Conservation (phyloP, 2,888 invertebrate species). For the Mesoligia furuncula region DNA sequence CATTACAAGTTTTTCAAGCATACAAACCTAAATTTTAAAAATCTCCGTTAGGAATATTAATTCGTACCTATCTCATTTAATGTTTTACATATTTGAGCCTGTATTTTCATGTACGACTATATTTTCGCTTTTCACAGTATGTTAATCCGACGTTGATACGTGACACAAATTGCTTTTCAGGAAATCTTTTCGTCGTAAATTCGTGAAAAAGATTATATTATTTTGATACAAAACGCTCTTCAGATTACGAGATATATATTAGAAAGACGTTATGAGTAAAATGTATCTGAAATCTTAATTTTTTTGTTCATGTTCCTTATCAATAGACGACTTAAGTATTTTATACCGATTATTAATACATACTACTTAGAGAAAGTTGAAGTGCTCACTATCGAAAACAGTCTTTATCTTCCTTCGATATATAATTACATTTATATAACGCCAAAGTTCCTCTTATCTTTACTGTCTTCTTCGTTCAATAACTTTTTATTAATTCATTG, state of each 20-base stretch:
- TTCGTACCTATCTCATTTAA: neutral
- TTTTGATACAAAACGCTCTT: conserved; percentile 1
- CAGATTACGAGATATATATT: conserved; percentile 3
- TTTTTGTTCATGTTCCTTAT: neutral
- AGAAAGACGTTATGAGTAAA: neutral
- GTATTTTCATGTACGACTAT: conserved; percentile 1
- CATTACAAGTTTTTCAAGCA: neutral
- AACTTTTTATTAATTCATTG: too few relatives aligned
- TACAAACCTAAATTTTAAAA: neutral
- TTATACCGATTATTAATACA: neutral
- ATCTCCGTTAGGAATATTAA: neutral
- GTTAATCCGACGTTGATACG: conserved; percentile 4
- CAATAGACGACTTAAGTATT: neutral
- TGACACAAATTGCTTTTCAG: conserved; percentile 25
- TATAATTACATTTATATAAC: too few relatives aligned
- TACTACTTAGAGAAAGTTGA: neutral
- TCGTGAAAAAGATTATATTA: conserved; percentile 16
- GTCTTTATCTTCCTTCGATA: too few relatives aligned
- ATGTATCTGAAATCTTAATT: neutral
- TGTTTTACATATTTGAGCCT: neutral
- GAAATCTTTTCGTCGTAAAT: conserved; percentile 23
- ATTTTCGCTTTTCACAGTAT: conserved; percentile 2
- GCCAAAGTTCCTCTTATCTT: neutral
- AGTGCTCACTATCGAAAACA: too few relatives aligned
- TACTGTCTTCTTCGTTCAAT: too few relatives aligned